Base-by-base conservation (phyloP, 2,113 vertebrate species). In the Phalacrocorax aristotelis region DNA sequence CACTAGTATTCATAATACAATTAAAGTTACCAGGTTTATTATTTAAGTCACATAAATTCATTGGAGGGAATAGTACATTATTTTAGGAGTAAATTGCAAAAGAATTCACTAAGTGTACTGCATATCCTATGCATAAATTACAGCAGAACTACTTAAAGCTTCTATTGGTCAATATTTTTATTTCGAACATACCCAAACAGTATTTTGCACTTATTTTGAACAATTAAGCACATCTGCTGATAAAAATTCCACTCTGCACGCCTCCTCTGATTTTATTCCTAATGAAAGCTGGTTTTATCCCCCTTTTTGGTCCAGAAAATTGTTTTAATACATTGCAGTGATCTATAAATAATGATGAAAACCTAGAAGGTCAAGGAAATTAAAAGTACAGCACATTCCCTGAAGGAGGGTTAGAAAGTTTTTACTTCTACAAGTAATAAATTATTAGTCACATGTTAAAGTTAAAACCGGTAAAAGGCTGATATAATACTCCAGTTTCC, bases 341-440 rank as follows among this genome's bases (percentile, higher is more conserved):
- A 87, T 49, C 77, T 58, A 89, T 77, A 96, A 95, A 93, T 79
- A 89, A 93, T 11, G 44, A 70, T 38, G 81, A 91, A 95, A 89
- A 76, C 29, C 8, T 38, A 57, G 32, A 87, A 95, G 87, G 84
- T 93, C 81, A 94, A 91, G 87, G 66, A 93, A 90, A 94, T 10
- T 9, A 60, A 71, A 92, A 95, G 69, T 52, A 82, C 54, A 91
- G 78, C 74, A 89, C 20, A 69, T 80, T 85, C 74, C 38, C 77
- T 69, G 58, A 76, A 52, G 61, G 16, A 83, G 13, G 3, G 9
- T 48, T 27, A 71, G 51, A 44, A 93, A 87, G 44, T 38, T 93
- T 93, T 72, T 36, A 64, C 25, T 91, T 92, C 46, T 36, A 32
- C 42, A 42, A 54, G 61, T 26, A 82, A 74, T 95, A 83, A 93